Conservation (phyloP, 2,113 vertebrate genomes). For the Eubucco bourcierii region DNA sequence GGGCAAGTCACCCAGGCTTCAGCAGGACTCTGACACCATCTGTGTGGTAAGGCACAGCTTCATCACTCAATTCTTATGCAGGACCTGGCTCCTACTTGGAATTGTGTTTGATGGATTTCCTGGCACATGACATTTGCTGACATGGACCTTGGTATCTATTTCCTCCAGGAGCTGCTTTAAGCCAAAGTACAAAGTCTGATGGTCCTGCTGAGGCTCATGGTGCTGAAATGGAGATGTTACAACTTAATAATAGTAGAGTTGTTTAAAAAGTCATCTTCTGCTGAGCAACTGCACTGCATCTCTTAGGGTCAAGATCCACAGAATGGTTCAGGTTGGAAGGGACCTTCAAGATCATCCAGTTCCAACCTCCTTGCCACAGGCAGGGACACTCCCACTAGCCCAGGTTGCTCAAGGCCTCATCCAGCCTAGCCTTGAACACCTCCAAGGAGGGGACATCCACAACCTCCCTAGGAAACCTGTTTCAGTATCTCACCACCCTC, state of each 20-base stretch:
- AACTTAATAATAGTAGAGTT: neutral
- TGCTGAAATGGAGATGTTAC: neutral
- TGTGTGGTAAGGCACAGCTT: neutral
- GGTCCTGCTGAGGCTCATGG: neutral
- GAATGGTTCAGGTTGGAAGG: no score
- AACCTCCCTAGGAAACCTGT: no score
- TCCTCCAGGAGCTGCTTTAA: neutral
- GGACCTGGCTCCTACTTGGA: neutral
- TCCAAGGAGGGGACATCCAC: no score
- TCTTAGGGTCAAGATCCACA: neutral
- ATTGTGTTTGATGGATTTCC: neutral
- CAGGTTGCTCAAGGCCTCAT: no score
- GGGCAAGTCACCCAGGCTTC: rapidly evolving
- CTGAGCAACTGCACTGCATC: neutral
- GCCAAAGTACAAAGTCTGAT: neutral
- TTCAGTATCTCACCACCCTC: no score
- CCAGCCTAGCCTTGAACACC: no score
- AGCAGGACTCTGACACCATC: neutral
- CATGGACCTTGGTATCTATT: neutral
- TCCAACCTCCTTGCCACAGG: no score
- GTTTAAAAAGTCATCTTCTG: neutral
- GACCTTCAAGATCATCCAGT: no score
- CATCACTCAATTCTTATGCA: neutral
- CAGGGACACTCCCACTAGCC: no score
- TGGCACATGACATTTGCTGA: neutral